Percentiles rank a stretch among this genome's conserved stretches.
Evolutionary conservation across 1,140 invertebrate genomes (phyloP).

Genomic region (Neodiprion pinetum): DNA sequence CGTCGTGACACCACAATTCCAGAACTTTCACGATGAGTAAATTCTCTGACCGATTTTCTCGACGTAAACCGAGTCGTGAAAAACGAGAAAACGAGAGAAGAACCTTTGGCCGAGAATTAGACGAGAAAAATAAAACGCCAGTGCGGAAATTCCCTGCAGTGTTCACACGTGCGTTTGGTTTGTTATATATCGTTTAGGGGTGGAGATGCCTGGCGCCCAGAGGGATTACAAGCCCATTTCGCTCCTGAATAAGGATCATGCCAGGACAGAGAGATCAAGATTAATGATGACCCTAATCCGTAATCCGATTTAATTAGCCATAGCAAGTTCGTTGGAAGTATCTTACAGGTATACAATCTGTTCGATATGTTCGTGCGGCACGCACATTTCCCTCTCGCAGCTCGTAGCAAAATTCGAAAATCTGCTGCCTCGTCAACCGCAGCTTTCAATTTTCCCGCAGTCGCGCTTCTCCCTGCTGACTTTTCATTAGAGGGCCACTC

Average conservation of each 20-base stretch:
- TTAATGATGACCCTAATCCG: not conserved
- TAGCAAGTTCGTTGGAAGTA: not conserved
- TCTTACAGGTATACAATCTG: not conserved
- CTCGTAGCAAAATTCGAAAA: too few relatives aligned
- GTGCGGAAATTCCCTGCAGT: not conserved
- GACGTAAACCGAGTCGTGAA: too few relatives aligned
- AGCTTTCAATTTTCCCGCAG: too few relatives aligned
- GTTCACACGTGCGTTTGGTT: not conserved
- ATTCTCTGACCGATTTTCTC: too few relatives aligned
- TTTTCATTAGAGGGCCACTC: too few relatives aligned
- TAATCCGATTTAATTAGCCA: conserved; percentile 1
- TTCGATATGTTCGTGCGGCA: not conserved
- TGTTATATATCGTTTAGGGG: not conserved
- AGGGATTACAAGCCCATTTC: not conserved
- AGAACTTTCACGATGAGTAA: too few relatives aligned
- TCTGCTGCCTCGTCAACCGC: too few relatives aligned
- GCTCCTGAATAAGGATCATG: not conserved
- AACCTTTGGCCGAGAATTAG: too few relatives aligned
- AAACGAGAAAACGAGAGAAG: too few relatives aligned
- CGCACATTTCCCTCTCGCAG: not conserved
- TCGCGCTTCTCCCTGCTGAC: too few relatives aligned
- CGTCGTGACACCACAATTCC: too few relatives aligned
- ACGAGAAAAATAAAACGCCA: too few relatives aligned
- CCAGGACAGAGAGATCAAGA: not conserved
- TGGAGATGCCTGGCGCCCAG: not conserved